These are phyloP conservation scores for Siniperca undulata DNA, from an alignment of 2,797 vertebrate genomes.

Conservation along the genomic window DNA sequence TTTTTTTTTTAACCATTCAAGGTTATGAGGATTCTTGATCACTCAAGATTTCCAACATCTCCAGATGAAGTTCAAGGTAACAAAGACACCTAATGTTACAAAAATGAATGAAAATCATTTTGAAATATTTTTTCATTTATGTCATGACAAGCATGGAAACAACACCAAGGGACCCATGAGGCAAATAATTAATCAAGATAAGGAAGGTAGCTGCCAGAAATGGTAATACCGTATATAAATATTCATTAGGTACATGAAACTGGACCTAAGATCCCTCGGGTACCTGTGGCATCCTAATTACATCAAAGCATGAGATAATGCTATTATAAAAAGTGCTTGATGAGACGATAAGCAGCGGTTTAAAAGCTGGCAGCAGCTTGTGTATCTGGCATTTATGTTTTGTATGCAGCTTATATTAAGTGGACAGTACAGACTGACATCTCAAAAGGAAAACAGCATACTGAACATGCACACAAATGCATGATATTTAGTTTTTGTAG, in stretches of 20 bases:
- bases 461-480: conserved; percentile 17
- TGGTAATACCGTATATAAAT: conserved; percentile 63
- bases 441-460: conserved; percentile 30
- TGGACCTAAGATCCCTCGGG: conserved; percentile 53
- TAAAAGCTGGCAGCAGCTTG: conserved; percentile 35
- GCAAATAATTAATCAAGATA: conserved; percentile 48
- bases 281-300: conserved; percentile 61
- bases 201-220: conserved; percentile 46
- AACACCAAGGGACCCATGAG: conserved; percentile 22
- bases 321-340: conserved; percentile 45
- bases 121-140: conserved; percentile 27
- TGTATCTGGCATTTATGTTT: conserved; percentile 24
- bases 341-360: conserved; percentile 45
- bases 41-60: background rate
- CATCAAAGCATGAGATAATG: conserved; percentile 60
- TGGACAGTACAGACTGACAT: conserved; percentile 14
- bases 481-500: conserved; percentile 44
- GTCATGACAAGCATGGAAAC: conserved; percentile 28
- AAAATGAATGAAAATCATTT: conserved; percentile 1
- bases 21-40: background rate
- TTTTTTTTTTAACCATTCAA: background rate
- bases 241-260: conserved; percentile 62
- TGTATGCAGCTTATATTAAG: conserved; percentile 4
- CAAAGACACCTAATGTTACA: background rate
- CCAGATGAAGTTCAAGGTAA: background rate